A percentile compares a stretch with the other conserved stretches of the same genome.
These are phyloP conservation scores for Tragelaphus scriptus DNA, from an alignment of 2,113 vertebrate species.

Conservation along the genomic window DNA sequence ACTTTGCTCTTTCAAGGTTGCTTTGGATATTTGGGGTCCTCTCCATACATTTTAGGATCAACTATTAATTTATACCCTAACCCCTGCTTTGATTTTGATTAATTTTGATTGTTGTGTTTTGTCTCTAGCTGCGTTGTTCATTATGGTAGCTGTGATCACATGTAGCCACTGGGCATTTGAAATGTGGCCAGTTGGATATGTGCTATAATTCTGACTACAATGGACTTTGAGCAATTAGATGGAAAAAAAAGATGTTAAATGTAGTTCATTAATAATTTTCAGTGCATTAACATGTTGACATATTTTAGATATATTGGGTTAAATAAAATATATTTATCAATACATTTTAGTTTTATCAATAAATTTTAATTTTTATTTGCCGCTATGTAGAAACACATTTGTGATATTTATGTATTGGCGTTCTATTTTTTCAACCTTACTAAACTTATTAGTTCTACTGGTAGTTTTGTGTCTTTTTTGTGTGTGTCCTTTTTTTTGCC, in stretches of 20 bases:
- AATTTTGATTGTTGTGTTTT: background rate
- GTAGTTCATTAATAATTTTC: background rate
- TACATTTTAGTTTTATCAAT: background rate
- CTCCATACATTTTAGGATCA: background rate
- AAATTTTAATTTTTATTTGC: background rate
- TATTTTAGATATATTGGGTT: background rate
- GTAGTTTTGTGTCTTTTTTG: background rate
- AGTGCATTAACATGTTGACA: background rate
- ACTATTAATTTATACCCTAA: background rate
- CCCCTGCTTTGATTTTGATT: background rate
- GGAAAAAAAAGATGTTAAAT: background rate
- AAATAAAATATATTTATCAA: constrained; percentile 6
- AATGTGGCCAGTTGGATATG: background rate
- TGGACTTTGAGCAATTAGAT: background rate
- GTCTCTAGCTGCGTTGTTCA: background rate
- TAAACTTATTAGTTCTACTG: background rate
- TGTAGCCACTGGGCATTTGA: background rate
- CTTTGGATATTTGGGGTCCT: background rate
- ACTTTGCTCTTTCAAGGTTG: background rate
- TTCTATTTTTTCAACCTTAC: background rate
- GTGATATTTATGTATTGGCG: background rate
- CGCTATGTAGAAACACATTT: background rate
- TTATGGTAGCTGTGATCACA: background rate
- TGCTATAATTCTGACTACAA: background rate
- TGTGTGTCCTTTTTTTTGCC: background rate